phyloP scores from a whole-genome alignment of 2,888 invertebrate species.

The Phragmatobia fuliginosa region DNA sequence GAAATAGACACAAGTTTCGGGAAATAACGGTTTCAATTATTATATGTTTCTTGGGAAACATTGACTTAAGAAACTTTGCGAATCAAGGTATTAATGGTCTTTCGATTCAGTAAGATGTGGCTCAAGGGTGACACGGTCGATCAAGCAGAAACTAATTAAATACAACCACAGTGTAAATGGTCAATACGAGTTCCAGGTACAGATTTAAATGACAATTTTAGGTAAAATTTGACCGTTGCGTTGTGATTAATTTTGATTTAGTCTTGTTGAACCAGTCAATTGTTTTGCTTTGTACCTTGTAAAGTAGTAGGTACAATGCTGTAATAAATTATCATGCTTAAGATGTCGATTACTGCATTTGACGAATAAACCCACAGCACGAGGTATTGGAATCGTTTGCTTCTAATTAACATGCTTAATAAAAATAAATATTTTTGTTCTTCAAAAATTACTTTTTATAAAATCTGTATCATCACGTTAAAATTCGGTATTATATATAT shows the following conservation, averaged over 20 bases:
- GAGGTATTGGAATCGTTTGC: not conserved
- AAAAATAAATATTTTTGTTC: not conserved
- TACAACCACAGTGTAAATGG: constrained; percentile 28
- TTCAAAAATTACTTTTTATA: not conserved
- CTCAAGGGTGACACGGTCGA: constrained; percentile 60
- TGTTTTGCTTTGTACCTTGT: not conserved
- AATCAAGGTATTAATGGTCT: constrained; percentile 31
- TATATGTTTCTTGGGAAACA: constrained; percentile 20
- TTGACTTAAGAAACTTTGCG: not conserved
- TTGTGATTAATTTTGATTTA: not conserved
- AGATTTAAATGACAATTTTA: not conserved
- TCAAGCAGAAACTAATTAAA: constrained; percentile 52
- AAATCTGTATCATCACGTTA: not conserved
- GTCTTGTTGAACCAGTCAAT: not conserved
- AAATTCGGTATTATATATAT: not conserved
- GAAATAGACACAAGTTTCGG: too few species aligned
- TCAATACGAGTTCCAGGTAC: constrained; percentile 26
- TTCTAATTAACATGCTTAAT: not conserved
- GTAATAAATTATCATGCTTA: not conserved
- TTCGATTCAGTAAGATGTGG: constrained; percentile 39
- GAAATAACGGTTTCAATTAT: constrained; percentile 12
- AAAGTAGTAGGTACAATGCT: not conserved
- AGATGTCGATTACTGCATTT: not conserved
- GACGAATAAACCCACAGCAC: not conserved
- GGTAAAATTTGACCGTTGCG: not conserved